These are phyloP conservation scores for Jacana jacana DNA, from an alignment of 2,113 vertebrate species.

Conservation along the genomic window DNA sequence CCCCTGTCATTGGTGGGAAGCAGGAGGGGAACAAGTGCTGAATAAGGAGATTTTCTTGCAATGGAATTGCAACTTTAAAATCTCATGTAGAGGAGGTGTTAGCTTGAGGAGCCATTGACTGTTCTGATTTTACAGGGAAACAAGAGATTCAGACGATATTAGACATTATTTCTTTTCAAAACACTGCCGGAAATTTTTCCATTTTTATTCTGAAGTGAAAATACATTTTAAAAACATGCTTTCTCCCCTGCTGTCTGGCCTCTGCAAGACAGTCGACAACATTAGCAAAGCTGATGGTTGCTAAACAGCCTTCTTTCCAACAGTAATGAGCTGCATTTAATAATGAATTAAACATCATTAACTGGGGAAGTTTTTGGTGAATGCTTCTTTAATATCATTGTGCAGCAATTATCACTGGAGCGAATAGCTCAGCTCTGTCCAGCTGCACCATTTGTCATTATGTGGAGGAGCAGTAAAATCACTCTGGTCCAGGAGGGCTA, in stretches of 20 bases:
- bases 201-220: background rate
- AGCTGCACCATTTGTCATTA: slow-evolving; percentile 30
- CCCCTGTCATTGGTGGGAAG: background rate
- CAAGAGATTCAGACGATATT: background rate
- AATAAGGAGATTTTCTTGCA: background rate
- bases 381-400: slow-evolving; percentile 53
- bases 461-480: slow-evolving; percentile 9
- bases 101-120: background rate
- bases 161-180: background rate
- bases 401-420: slow-evolving; percentile 34
- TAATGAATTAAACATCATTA: slow-evolving; percentile 67
- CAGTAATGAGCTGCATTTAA: slow-evolving; percentile 64
- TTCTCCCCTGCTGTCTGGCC: background rate
- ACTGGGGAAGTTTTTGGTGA: slow-evolving; percentile 22
- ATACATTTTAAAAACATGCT: background rate
- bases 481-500: background rate
- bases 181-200: background rate
- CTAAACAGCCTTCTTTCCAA: slow-evolving; percentile 57
- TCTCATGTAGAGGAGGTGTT: background rate
- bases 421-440: slow-evolving; percentile 34
- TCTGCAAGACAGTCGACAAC: background rate
- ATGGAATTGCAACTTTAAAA: background rate
- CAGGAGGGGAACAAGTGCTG: background rate
- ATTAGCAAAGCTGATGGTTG: slow-evolving; percentile 46
- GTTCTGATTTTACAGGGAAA: background rate